Evolutionary conservation across 2,888 invertebrate genomes (phyloP).

Genomic region (Acanthoscelides obtectus): DNA sequence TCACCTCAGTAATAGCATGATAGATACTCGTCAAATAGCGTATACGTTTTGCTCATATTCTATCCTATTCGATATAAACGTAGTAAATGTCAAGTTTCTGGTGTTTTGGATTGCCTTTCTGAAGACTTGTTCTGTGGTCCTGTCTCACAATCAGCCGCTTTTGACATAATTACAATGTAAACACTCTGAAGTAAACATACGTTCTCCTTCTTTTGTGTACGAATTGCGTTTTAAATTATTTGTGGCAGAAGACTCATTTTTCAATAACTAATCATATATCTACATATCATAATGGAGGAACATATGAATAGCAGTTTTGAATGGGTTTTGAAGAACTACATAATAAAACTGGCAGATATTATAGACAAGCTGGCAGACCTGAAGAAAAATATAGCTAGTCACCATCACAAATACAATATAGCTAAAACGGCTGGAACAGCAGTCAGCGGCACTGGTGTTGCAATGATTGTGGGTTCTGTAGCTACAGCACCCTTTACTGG

Average conservation of each 20-base stretch:
- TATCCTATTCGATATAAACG: no score
- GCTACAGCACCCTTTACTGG: conserved; percentile 23
- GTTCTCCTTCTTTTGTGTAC: neutral
- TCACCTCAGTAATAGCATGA: no score
- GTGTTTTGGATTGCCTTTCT: no score
- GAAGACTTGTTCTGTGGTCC: neutral
- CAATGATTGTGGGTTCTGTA: conserved; percentile 25
- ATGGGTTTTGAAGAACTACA: conserved; percentile 21
- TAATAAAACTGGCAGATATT: conserved; percentile 21
- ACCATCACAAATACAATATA: conserved; percentile 24
- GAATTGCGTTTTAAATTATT: neutral
- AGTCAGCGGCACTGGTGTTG: conserved; percentile 26
- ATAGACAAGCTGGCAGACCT: conserved; percentile 21
- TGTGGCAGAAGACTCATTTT: neutral
- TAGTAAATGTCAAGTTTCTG: no score
- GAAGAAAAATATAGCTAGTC: conserved; percentile 17
- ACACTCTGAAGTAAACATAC: no score
- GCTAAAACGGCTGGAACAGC: conserved; percentile 25
- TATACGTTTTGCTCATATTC: no score
- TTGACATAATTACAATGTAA: no score
- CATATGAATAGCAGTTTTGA: conserved; percentile 13
- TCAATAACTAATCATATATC: neutral
- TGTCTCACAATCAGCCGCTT: neutral
- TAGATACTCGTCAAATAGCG: no score
- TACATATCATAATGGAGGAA: neutral